Evolutionary conservation across 1,140 invertebrate species (phyloP).

Genomic region (Hormaphis cornu): DNA sequence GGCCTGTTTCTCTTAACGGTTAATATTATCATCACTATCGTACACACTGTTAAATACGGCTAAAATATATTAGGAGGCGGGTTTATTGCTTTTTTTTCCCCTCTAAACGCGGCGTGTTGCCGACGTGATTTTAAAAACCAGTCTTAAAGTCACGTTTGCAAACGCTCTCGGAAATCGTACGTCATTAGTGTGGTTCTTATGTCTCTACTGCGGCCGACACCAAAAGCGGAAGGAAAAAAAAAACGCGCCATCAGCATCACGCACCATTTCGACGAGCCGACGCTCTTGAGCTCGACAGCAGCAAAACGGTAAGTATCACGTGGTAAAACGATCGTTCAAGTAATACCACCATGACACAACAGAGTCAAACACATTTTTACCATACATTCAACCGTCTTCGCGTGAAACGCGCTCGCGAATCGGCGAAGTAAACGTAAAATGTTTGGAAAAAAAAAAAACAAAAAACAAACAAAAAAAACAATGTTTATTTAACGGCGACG

Average conservation of each 20-base stretch:
- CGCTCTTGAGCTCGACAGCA: slow-evolving; percentile 14
- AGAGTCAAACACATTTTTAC: slow-evolving; percentile 28
- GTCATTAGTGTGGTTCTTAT: neutral
- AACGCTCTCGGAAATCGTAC: neutral
- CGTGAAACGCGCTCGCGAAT: too few species aligned
- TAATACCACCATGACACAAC: slow-evolving; percentile 25
- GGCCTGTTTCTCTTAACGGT: too few species aligned
- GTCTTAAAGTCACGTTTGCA: slow-evolving; percentile 25
- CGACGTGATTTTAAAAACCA: slow-evolving; percentile 5
- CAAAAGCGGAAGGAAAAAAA: neutral
- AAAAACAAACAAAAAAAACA: too few species aligned
- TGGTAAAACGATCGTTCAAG: neutral
- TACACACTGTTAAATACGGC: too few species aligned
- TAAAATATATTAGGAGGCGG: too few species aligned
- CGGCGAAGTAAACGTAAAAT: too few species aligned
- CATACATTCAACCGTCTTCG: neutral
- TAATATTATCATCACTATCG: too few species aligned
- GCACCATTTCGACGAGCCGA: slow-evolving; percentile 28
- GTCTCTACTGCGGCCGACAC: neutral
- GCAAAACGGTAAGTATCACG: neutral
- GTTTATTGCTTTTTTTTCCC: neutral
- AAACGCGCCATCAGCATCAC: too few species aligned
- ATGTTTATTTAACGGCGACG: too few species aligned
- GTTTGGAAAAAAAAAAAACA: too few species aligned
- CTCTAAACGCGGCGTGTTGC: neutral